A percentile compares a stretch with the other conserved stretches of the same genome.
phyloP scores from a whole-genome alignment of 2,797 vertebrate species.

The Acanthopagrus latus region DNA sequence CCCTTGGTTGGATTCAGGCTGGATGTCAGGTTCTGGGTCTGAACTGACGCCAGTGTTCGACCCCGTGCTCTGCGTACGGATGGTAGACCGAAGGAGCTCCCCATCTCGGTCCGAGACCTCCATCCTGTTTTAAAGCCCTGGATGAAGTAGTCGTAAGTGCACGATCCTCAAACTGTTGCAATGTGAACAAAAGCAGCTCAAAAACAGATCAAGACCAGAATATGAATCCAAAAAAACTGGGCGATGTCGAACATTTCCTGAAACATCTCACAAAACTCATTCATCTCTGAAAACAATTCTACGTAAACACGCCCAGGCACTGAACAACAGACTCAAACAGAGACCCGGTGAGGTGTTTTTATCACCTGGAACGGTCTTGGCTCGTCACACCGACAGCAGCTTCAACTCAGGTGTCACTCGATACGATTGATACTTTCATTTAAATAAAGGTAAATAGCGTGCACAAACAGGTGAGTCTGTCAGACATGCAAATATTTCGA shows the following conservation, averaged over 20 bases:
- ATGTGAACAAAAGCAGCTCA: not conserved
- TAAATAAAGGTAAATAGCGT: constrained; percentile 7
- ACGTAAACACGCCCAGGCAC: not conserved
- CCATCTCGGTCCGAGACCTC: not conserved
- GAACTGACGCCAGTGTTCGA: fast-evolving
- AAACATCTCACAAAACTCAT: not conserved
- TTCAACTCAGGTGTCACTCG: not conserved
- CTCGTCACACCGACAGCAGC: not conserved
- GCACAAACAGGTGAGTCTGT: constrained; percentile 42
- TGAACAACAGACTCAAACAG: not conserved
- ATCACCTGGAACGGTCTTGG: not conserved
- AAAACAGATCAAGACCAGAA: not conserved
- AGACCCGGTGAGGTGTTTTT: not conserved
- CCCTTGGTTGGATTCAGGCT: constrained; percentile 1
- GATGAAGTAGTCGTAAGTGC: not conserved
- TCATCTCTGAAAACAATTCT: not conserved
- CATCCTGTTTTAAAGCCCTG: constrained; percentile 24
- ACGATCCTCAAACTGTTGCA: not conserved
- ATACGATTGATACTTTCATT: not conserved
- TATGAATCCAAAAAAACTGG: not conserved
- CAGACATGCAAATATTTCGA: constrained; percentile 61
- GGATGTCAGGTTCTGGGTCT: not conserved
- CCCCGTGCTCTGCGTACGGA: fast-evolving
- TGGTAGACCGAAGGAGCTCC: not conserved
- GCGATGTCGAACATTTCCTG: not conserved